Evolutionary conservation across 1,140 invertebrate genomes (phyloP).

Genomic region (Lycorma delicatula): DNA sequence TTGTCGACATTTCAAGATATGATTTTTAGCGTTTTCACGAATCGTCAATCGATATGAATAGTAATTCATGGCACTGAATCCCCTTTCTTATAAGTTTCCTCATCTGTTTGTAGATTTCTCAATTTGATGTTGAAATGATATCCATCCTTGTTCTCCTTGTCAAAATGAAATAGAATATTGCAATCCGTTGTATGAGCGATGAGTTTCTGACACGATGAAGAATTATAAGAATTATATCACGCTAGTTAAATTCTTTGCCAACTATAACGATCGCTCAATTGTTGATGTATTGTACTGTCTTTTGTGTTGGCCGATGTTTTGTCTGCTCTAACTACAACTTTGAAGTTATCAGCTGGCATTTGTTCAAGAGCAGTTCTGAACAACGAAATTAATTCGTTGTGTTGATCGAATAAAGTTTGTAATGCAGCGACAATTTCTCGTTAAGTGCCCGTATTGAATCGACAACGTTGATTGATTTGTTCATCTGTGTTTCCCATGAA

Average conservation of each 20-base stretch:
- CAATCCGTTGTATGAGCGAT: conserved; percentile 39
- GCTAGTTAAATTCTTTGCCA: conserved; percentile 34
- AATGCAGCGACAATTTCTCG: too few species aligned
- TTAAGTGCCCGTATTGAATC: too few species aligned
- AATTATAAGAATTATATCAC: conserved; percentile 38
- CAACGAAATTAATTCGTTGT: too few species aligned
- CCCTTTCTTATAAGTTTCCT: conserved; percentile 22
- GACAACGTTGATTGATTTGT: too few species aligned
- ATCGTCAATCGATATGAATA: conserved; percentile 29
- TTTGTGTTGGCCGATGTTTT: conserved; percentile 36
- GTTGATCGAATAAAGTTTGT: too few species aligned
- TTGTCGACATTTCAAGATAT: conserved; percentile 29
- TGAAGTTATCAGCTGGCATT: conserved; percentile 34
- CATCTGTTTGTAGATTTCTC: too few species aligned
- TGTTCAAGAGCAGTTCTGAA: conserved; percentile 37
- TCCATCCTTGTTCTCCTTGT: conserved; percentile 40
- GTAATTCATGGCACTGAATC: conserved; percentile 23
- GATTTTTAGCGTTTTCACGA: conserved; percentile 22
- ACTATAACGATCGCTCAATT: conserved; percentile 37
- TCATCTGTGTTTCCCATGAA: too few species aligned
- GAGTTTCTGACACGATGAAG: conserved; percentile 37
- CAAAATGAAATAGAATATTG: conserved; percentile 43
- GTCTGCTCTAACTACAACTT: conserved; percentile 36
- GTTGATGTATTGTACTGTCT: conserved; percentile 38
- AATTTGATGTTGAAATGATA: conserved; percentile 39